phyloP scores from a whole-genome alignment of 2,888 invertebrate genomes.

The Cyrtodaria siliqua region DNA sequence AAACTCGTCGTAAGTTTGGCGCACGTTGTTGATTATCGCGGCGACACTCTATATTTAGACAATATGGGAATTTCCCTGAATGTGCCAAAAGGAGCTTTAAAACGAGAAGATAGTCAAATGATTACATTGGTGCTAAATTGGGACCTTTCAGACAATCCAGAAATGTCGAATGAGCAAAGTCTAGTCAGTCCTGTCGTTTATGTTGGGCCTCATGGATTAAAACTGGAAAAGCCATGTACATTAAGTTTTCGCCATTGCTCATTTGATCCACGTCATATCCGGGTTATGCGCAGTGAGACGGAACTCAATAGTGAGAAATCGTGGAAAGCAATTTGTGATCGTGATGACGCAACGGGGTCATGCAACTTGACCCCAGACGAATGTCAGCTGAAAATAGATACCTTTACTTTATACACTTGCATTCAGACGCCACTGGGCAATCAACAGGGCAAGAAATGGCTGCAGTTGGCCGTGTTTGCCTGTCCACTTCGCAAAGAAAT shows the following conservation, averaged over 20 bases:
- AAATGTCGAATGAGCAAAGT: constrained; percentile 62
- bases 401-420: constrained; percentile 70
- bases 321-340: constrained; percentile 54
- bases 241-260: constrained; percentile 72
- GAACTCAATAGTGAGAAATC: constrained; percentile 55
- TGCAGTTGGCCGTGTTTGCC: constrained; percentile 72
- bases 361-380: constrained; percentile 65
- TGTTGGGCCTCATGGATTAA: constrained; percentile 72
- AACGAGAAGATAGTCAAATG: constrained; percentile 45
- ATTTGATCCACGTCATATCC: constrained; percentile 66
- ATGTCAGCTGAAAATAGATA: constrained; percentile 64
- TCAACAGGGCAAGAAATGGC: constrained; percentile 67
- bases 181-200: constrained; percentile 74
- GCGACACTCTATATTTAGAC: constrained; percentile 67
- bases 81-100: constrained; percentile 68
- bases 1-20: constrained; percentile 69
- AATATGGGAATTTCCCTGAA: constrained; percentile 72
- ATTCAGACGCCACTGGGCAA: constrained; percentile 56
- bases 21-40: constrained; percentile 57
- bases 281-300: constrained; percentile 69
- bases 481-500: constrained; percentile 58
- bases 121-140: constrained; percentile 71
- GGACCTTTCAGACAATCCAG: constrained; percentile 72
- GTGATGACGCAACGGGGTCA: constrained; percentile 14
- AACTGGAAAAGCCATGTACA: constrained; percentile 64